phyloP scores from a whole-genome alignment of 2,888 invertebrate genomes.

The Pinctada fucata region DNA sequence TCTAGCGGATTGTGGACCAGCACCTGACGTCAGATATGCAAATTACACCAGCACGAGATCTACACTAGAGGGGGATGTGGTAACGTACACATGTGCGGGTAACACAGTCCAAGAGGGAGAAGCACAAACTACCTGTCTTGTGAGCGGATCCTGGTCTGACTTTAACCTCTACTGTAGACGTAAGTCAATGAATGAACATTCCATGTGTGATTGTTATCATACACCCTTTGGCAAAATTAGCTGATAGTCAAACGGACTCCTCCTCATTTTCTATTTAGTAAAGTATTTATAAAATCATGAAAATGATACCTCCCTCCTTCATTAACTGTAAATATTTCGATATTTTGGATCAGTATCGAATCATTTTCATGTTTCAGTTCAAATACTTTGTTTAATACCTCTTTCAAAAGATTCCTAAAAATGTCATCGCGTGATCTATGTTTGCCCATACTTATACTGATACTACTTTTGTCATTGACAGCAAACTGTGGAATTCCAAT shows the following conservation, averaged over 20 bases:
- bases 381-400: too few relatives aligned
- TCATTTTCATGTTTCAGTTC: too few relatives aligned
- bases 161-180: constrained; percentile 1
- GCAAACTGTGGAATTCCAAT: constrained; percentile 16
- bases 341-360: too few relatives aligned
- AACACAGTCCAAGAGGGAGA: constrained; percentile 1
- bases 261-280: too few relatives aligned
- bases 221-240: too few relatives aligned
- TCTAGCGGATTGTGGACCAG: constrained; percentile 16
- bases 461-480: not conserved
- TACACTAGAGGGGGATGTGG: constrained; percentile 3
- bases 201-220: not conserved
- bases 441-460: too few relatives aligned
- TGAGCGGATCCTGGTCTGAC: not conserved
- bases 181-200: not conserved
- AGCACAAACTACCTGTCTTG: not conserved
- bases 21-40: not conserved
- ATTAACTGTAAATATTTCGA: too few relatives aligned
- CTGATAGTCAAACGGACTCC: too few relatives aligned
- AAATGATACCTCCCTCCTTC: too few relatives aligned
- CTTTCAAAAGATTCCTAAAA: too few relatives aligned
- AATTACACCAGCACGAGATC: not conserved
- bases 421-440: too few relatives aligned
- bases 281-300: too few relatives aligned
- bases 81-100: constrained; percentile 10